phyloP scores from a whole-genome alignment of 2,797 vertebrate species.

The Xiphophorus birchmanni region DNA sequence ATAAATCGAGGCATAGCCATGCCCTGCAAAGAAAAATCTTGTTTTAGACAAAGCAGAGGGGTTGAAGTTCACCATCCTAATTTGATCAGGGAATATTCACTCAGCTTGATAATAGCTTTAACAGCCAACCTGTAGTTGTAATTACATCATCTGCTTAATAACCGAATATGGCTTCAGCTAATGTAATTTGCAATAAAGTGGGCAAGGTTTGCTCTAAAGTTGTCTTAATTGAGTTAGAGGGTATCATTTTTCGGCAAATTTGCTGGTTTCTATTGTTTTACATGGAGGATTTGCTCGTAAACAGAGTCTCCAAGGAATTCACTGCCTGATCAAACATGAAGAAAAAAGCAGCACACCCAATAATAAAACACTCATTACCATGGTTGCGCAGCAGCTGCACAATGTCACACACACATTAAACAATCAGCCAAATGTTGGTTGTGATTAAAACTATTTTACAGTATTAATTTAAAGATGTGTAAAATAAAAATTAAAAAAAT shows the following conservation, averaged over 20 bases:
- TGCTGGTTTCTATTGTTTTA: constrained; percentile 59
- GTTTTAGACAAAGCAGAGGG: constrained; percentile 59
- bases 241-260: constrained; percentile 81
- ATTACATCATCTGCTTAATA: constrained; percentile 84
- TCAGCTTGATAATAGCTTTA: constrained; percentile 80
- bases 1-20: constrained; percentile 45
- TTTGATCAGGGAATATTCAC: constrained; percentile 79
- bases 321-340: constrained; percentile 67
- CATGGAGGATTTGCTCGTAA: constrained; percentile 63
- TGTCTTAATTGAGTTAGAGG: constrained; percentile 74
- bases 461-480: not conserved
- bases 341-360: constrained; percentile 59
- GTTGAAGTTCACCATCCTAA: constrained; percentile 76
- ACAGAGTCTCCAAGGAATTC: constrained; percentile 75
- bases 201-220: constrained; percentile 71
- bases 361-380: constrained; percentile 64
- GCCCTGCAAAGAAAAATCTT: constrained; percentile 55
- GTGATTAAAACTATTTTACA: not conserved
- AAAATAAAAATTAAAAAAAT: not conserved
- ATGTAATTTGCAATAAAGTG: constrained; percentile 74
- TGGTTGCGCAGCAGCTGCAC: constrained; percentile 25
- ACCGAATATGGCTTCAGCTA: constrained; percentile 75
- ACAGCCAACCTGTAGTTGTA: constrained; percentile 80
- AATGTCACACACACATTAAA: constrained; percentile 7
- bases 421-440: constrained; percentile 9